Evolutionary conservation across 2,888 invertebrate species (phyloP), one percentile per base, ranked within the genome.

Genomic region (Mellilla xanthometata): DNA sequence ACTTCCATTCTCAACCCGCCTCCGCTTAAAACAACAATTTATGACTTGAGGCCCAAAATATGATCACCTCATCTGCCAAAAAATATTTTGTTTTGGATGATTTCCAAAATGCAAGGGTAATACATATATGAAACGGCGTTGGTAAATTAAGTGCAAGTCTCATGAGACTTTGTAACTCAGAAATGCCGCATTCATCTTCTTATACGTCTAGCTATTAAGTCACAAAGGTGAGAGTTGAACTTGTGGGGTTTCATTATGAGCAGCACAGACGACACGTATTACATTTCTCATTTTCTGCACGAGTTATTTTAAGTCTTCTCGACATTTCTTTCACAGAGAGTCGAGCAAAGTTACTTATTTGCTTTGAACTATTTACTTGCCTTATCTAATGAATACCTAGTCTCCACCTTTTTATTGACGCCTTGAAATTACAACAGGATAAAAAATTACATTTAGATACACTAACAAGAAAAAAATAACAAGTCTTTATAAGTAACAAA

Each of bases 1-100:
- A 69, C 63, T 64, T 61, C 60, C 57, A 60, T 63, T 65, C 60
- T 60, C 66, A 62, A 57, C 56, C 43, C 47, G 44, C 52, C 40
- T 42, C 49, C 51, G 57, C 63, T 61, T 57, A 59, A 49, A 39
- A 42, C 39, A 27, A 41, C 38, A 46, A 40, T 30, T 52, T 47
- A 48, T 48, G 53, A 12, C 39, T 50, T 46, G 26, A 38, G 34
- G 12, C 22, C 22, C 19, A 28, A 28, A 36, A 12, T 28, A 11
- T 11, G 10, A 11, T 11, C 10, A 7, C 2, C 11, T 11, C 6
- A 28, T 11, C 11, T 10, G 11, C 2, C 3, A 11, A 11, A 28
- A 3, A 11, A 19, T 5, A 19, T 19, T 19, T 1, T n/a, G n/a
- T n/a, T n/a, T n/a, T n/a, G n/a, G n/a, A n/a, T n/a, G n/a, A n/a